Conservation (phyloP, 2,797 vertebrate genomes). For the Peromyscus melanophrys region DNA sequence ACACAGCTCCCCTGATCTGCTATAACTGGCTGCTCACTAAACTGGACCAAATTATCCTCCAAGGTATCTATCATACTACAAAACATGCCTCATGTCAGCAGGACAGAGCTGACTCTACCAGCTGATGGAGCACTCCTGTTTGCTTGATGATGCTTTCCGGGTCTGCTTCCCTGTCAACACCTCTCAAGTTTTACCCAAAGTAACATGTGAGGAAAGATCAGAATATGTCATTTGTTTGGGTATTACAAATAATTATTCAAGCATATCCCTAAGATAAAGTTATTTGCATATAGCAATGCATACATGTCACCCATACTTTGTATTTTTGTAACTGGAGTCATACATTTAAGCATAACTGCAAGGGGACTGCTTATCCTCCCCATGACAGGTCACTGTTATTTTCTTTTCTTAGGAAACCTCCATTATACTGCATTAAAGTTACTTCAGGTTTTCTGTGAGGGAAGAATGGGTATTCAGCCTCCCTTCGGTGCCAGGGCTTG, state of each 20-base stretch:
- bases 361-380: neutral
- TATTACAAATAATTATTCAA: neutral
- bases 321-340: neutral
- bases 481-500: fast-evolving
- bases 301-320: fast-evolving
- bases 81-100: neutral
- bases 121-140: neutral
- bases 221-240: neutral
- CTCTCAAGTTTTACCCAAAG: neutral
- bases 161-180: neutral
- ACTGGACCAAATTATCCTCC: neutral
- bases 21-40: neutral
- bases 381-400: neutral
- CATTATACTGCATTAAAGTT: neutral
- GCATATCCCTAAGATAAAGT: neutral
- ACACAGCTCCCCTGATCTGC: neutral
- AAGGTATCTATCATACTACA: neutral
- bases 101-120: neutral
- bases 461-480: neutral
- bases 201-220: neutral
- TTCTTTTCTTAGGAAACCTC: neutral
- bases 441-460: neutral
- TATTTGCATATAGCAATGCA: neutral
- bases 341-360: neutral
- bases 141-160: neutral